Conservation (phyloP, 2,888 invertebrate species). For the Buathra laborator region DNA sequence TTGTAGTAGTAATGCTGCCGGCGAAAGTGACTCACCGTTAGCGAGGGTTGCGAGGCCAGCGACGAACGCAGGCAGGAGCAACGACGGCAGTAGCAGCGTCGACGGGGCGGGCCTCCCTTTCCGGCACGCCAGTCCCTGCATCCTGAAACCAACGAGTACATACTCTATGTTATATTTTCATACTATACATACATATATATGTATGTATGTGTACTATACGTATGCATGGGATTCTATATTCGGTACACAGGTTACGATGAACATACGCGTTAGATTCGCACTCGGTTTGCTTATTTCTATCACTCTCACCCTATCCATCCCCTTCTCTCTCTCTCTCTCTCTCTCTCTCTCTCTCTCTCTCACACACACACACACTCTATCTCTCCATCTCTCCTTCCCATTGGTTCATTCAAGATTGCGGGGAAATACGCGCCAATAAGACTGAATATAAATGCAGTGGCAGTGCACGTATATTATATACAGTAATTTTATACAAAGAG, state of each 20-base stretch:
- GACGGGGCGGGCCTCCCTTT: constrained; percentile 79
- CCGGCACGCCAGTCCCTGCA: constrained; percentile 80
- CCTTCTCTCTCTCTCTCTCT: neutral
- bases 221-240: constrained; percentile 36
- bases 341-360: neutral
- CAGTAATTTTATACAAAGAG: constrained; percentile 39
- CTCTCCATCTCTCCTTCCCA: neutral
- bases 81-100: constrained; percentile 76
- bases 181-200: neutral
- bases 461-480: constrained; percentile 4
- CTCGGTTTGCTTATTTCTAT: constrained; percentile 40
- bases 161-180: constrained; percentile 65
- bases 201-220: constrained; percentile 2
- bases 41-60: constrained; percentile 76
- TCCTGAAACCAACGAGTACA: constrained; percentile 76
- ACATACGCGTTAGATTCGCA: constrained; percentile 48
- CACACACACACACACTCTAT: too few relatives aligned
- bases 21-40: constrained; percentile 82
- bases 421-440: neutral
- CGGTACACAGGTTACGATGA: constrained; percentile 34
- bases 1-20: constrained; percentile 64
- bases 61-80: constrained; percentile 77
- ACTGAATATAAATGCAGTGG: neutral
- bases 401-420: constrained; percentile 7
- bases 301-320: neutral